Evolutionary conservation across 37 sponge, comb jelly and placozoan genomes (phyloP), one percentile per base, ranked within the genome.

Genomic region (Corticium candelabrum): DNA sequence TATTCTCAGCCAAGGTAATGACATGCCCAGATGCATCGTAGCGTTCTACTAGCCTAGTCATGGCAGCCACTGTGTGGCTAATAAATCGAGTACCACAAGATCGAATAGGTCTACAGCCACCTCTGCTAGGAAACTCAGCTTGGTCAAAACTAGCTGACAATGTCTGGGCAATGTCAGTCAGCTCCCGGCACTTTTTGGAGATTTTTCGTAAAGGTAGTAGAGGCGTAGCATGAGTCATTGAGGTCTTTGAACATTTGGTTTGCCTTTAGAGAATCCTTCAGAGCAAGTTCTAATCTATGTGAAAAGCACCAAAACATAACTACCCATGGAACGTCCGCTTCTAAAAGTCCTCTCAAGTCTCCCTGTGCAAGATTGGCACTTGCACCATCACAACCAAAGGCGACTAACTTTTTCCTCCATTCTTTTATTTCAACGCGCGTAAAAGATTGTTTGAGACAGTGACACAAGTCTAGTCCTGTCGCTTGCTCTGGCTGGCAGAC

Each of bases 331-430:
- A 50, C 11, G 11, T 50, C 15, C 21, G 11, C 15, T 50, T 50
- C 62, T 21, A 50, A 11, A 50, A 50, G 62, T 50, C 62, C 62
- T 50, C 21, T 50, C 21, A 50, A 21, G 21, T 21, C 62, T 50
- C 15, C 62, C 21, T 11, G 15, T 50, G 62, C 62, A 21, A 50
- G 11, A 50, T 50, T 50, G 62, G 62, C 62, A 11, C 15, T 27
- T 27, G 62, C 62, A 11, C 62, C 62, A 21, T 50, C 62, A 78
- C 88, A 88, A 2, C 88, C 88, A 77, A 88, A 71, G 43, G 79
- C 88, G 67, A 88, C 37, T 57, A 88, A 7, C 74, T 88, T 84
- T 4, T 37, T 77, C 72, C 34, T 38, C 67, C 82, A 43, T 11
- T 43, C 56, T 21, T n/a, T n/a, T n/a, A n/a, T n/a, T n/a, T n/a